A percentile compares a stretch with the other conserved stretches of the same genome.
These are phyloP conservation scores for Caenorhabditis sinica DNA, from an alignment of 2,888 invertebrate genomes.

Conservation along the genomic window DNA sequence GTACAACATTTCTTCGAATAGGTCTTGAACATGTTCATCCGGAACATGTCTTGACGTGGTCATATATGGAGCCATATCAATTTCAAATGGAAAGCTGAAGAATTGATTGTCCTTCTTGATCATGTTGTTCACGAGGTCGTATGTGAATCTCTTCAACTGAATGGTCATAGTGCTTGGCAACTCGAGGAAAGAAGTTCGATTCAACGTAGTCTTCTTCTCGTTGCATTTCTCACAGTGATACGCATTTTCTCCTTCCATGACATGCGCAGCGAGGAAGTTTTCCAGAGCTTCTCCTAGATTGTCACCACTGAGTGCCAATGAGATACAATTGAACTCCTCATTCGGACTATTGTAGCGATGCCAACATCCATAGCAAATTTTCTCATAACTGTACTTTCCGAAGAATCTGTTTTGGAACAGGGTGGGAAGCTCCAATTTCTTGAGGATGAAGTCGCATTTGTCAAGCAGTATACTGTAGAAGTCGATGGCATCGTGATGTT, in stretches of 20 bases:
- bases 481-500: conserved; percentile 86
- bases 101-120: conserved; percentile 86
- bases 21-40: conserved; percentile 64
- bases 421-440: conserved; percentile 84
- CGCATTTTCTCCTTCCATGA: conserved; percentile 86
- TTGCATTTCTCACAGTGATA: conserved; percentile 86
- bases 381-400: conserved; percentile 86
- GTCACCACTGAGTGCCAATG: conserved; percentile 67
- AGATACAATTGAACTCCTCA: conserved; percentile 67
- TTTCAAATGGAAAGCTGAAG: conserved; percentile 85
- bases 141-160: conserved; percentile 86
- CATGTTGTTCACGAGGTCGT: conserved; percentile 86
- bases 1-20: conserved; percentile 67
- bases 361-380: conserved; percentile 86
- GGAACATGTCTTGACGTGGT: conserved; percentile 52
- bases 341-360: conserved; percentile 83
- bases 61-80: conserved; percentile 71
- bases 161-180: conserved; percentile 86
- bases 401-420: conserved; percentile 85
- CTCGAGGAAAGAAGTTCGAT: conserved; percentile 85
- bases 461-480: conserved; percentile 86
- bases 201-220: conserved; percentile 85
- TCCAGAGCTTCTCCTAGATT: conserved; percentile 82
- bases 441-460: conserved; percentile 85
- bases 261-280: conserved; percentile 86